Evolutionary conservation across 2,888 invertebrate species (phyloP).

Genomic region (Platycheirus albimanus): DNA sequence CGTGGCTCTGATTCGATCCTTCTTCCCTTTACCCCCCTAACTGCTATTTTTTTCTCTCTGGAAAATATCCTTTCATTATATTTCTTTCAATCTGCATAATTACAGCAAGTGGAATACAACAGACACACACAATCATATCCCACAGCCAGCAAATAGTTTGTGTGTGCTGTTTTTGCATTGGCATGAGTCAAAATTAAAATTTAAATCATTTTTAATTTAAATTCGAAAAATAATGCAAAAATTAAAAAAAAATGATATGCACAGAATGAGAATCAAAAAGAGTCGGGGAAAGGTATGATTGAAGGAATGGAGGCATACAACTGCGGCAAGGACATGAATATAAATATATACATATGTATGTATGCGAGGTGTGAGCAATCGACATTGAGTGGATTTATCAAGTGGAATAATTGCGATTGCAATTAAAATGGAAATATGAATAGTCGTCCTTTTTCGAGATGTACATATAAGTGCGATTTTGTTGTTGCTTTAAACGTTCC

Average conservation of each 20-base stretch:
- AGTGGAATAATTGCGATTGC: slow-evolving; percentile 63
- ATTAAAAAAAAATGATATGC: too few species aligned
- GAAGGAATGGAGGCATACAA: background rate
- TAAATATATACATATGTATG: background rate
- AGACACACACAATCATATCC: background rate
- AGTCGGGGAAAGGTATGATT: background rate
- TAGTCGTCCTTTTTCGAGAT: slow-evolving; percentile 23
- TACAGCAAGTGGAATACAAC: slow-evolving; percentile 2
- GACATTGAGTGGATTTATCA: slow-evolving; percentile 43
- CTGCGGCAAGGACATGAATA: background rate
- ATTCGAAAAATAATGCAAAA: slow-evolving; percentile 57
- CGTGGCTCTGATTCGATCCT: slow-evolving; percentile 8
- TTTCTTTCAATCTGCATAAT: slow-evolving; percentile 28
- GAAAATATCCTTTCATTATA: slow-evolving; percentile 35
- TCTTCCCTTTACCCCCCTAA: too few species aligned
- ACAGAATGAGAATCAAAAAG: slow-evolving; percentile 47
- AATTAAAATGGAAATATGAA: slow-evolving; percentile 52
- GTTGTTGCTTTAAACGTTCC: background rate
- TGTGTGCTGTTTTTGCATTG: background rate
- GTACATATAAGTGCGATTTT: slow-evolving; percentile 17
- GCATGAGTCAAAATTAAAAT: slow-evolving; percentile 15
- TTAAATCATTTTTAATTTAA: slow-evolving; percentile 63
- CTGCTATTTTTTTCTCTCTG: background rate
- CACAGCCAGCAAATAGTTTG: background rate
- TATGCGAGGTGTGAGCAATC: slow-evolving; percentile 36